phyloP scores from a whole-genome alignment of 1,140 invertebrate species.

The Asobara japonica region DNA sequence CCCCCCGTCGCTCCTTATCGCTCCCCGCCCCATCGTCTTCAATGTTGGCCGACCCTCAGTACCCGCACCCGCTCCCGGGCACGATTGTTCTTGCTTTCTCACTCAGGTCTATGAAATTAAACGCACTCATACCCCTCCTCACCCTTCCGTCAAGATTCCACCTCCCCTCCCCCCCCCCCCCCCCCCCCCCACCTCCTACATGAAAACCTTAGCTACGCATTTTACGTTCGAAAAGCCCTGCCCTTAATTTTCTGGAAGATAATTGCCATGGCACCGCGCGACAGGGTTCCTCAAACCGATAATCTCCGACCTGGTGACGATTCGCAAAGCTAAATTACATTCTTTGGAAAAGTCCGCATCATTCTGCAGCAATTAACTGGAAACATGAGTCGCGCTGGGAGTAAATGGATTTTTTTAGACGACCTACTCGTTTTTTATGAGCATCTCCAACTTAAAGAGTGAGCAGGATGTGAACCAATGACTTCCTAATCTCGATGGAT shows the following conservation, averaged over 20 bases:
- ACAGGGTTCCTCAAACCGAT: not conserved
- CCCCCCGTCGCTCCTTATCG: conserved; percentile 9
- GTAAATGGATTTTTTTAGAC: conserved; percentile 10
- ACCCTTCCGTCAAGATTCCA: conserved; percentile 35
- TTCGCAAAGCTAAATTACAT: conserved; percentile 36
- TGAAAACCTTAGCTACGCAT: conserved; percentile 16
- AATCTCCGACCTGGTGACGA: conserved; percentile 29
- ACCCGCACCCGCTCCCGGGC: conserved; percentile 38
- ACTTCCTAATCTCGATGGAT: too few relatives aligned
- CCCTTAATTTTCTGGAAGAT: conserved; percentile 39
- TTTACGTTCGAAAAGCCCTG: conserved; percentile 23
- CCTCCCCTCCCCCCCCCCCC: conserved; percentile 9
- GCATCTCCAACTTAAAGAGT: too few relatives aligned
- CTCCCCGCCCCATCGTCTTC: not conserved
- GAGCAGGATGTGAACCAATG: too few relatives aligned
- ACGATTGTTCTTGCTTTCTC: conserved; percentile 41
- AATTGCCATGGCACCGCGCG: conserved; percentile 34
- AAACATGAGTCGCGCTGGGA: not conserved
- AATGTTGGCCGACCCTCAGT: conserved; percentile 10
- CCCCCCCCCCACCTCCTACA: not conserved
- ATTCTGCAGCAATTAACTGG: conserved; percentile 33
- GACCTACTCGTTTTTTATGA: not conserved
- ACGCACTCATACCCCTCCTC: conserved; percentile 32
- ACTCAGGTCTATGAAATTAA: conserved; percentile 40
- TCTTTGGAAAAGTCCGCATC: conserved; percentile 38